phyloP scores from a whole-genome alignment of 2,888 invertebrate genomes.

The Drosophila antonietae region DNA sequence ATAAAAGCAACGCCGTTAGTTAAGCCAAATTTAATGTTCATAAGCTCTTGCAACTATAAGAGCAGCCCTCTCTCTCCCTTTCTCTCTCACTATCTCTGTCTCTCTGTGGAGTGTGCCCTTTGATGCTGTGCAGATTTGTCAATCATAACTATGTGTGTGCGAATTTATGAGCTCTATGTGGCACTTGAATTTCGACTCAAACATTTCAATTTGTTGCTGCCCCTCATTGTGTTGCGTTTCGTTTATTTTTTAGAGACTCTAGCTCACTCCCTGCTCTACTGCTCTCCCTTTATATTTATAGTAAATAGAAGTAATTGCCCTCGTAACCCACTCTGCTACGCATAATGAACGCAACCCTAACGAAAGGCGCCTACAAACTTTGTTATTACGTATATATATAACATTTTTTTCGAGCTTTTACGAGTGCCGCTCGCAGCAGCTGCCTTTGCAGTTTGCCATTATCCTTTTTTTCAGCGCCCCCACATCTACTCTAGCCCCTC shows the following conservation, averaged over 20 bases:
- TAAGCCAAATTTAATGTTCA: conserved; percentile 1
- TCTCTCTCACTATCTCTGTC: too few species aligned
- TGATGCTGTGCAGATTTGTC: conserved; percentile 33
- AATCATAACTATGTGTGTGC: conserved; percentile 19
- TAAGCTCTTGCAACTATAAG: background rate
- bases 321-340: conserved; percentile 23
- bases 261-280: background rate
- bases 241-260: conserved; percentile 17
- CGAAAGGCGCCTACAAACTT: conserved; percentile 53
- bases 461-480: conserved; percentile 30
- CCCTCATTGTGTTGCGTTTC: conserved; percentile 8
- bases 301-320: conserved; percentile 51
- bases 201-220: conserved; percentile 36
- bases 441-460: conserved; percentile 44
- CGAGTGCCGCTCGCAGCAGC: conserved; percentile 33
- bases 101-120: background rate
- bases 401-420: conserved; percentile 33
- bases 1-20: background rate
- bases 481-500: background rate
- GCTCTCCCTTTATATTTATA: background rate
- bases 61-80: conserved; percentile 22
- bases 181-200: conserved; percentile 16
- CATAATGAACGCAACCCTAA: conserved; percentile 41
- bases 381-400: conserved; percentile 47
- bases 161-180: conserved; percentile 4